Base-by-base conservation (phyloP, 2,113 vertebrate species). In the Malurus elegans region DNA sequence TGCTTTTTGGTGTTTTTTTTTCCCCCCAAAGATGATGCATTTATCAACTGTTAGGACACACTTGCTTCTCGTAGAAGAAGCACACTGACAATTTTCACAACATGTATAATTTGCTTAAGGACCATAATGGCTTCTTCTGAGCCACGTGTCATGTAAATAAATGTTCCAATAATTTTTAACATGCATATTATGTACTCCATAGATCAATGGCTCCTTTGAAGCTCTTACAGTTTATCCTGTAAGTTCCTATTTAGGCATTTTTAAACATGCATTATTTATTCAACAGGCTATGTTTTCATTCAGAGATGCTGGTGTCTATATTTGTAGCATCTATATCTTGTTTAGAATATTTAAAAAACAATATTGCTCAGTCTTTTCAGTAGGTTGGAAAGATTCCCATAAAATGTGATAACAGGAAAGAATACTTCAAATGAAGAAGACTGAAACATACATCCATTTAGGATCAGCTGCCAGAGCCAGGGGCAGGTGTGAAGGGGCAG, bases 201-300 rank as follows among this genome's bases (percentile, higher is more conserved):
- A 95, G 93, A 97, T 95, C 95, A 97, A 92, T 96, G 71, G 64
- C 56, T 91, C 87, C 83, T 97, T 97, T 95, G 95, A 97, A 97
- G 94, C 95, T 70, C 29, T 89, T 93, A 87, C 54, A 54, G 71
- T 96, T 95, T 94, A 94, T 86, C 67, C 86, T 94, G 45, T 87
- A 96, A 90, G 85, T 90, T 96, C 31, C 91, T 94, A 94, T 91
- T 95, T 90, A 95, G 92, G 65, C 54, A 83, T 95, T 94, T 94
- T 89, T 24, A 73, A 95, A 86, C 92, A 95, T 67, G 61, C 82
- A 74, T 85, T 96, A 93, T 86, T 96, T 87, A 64, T 88, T 95
- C 95, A 92, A 90, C 75, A 96, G 94, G 65, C 66, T 88, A 92
- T 86, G 78, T 88, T 76, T 80, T 90, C 78, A 82, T 65, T 96